phyloP scores from a whole-genome alignment of 1,140 invertebrate species.

The Sycobia sp. region DNA sequence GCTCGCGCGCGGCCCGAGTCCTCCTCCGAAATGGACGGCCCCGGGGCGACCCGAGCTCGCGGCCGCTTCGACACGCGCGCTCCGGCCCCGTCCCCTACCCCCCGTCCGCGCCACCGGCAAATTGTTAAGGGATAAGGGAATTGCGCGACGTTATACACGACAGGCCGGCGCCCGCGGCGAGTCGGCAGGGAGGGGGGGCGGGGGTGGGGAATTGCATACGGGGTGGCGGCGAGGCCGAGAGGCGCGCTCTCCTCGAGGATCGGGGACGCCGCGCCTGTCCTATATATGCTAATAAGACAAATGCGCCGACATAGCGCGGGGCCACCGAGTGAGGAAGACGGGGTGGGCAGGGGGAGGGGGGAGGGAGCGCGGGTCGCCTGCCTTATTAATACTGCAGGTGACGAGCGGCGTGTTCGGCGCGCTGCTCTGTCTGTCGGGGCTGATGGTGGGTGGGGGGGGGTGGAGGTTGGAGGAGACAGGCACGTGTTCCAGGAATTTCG shows the following conservation, averaged over 20 bases:
- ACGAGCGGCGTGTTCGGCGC: too few species aligned
- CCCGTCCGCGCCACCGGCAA: slow-evolving; percentile 19
- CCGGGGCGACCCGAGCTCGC: too few species aligned
- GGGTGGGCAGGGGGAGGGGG: not conserved
- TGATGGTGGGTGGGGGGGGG: not conserved
- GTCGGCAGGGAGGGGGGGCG: too few species aligned
- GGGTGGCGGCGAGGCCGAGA: not conserved
- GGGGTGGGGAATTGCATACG: not conserved
- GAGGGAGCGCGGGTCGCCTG: not conserved
- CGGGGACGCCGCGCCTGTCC: not conserved
- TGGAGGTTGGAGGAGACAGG: too few species aligned
- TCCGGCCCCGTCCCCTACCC: too few species aligned
- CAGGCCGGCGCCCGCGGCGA: too few species aligned
- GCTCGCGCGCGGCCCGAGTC: too few species aligned
- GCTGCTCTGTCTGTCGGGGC: not conserved
- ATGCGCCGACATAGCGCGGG: too few species aligned
- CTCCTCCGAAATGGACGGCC: slow-evolving; percentile 7
- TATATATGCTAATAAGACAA: slow-evolving; percentile 24
- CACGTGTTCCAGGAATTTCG: too few species aligned
- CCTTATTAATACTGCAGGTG: not conserved
- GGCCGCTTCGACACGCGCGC: too few species aligned
- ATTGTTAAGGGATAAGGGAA: slow-evolving; percentile 36
- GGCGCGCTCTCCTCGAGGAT: not conserved
- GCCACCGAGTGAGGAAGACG: too few species aligned
- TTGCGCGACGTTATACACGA: slow-evolving; percentile 8